These are phyloP conservation scores for Cartodere bifasciata DNA, from an alignment of 2,888 invertebrate species.

Conservation along the genomic window DNA sequence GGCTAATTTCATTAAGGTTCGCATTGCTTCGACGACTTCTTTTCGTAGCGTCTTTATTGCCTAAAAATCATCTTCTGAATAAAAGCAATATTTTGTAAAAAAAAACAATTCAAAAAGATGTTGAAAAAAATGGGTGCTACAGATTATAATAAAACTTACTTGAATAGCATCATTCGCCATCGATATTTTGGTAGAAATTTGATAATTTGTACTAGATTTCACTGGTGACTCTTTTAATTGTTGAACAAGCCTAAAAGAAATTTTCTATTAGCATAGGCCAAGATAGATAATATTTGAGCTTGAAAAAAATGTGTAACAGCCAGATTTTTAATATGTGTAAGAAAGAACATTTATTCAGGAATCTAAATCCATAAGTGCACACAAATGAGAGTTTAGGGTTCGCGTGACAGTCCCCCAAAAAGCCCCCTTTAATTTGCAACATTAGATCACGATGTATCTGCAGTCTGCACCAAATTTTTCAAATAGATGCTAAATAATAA, in stretches of 20 bases:
- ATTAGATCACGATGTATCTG: no score
- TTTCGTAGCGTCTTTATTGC: conserved; percentile 64
- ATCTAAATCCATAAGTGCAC: no score
- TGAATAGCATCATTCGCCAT: conserved; percentile 73
- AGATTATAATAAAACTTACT: conserved; percentile 19
- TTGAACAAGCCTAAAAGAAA: conserved; percentile 52
- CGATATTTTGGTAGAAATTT: conserved; percentile 62
- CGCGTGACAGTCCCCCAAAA: no score
- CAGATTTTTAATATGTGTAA: no score
- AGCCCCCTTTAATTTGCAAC: no score
- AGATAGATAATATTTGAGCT: no score
- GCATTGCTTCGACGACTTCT: conserved; percentile 67
- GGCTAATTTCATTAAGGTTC: conserved; percentile 56
- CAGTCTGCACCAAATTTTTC: no score
- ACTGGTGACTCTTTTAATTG: conserved; percentile 66
- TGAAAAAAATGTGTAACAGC: no score
- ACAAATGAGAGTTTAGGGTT: no score
- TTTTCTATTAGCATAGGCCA: background rate
- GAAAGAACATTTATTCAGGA: no score
- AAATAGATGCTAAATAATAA: no score
- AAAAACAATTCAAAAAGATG: conserved; percentile 5
- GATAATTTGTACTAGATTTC: conserved; percentile 41
- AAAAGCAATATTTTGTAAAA: conserved; percentile 1
- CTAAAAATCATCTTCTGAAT: conserved; percentile 18
- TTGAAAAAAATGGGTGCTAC: background rate